Base-by-base conservation (phyloP, 2,888 invertebrate genomes). In the Acanthosepion lycidas region DNA sequence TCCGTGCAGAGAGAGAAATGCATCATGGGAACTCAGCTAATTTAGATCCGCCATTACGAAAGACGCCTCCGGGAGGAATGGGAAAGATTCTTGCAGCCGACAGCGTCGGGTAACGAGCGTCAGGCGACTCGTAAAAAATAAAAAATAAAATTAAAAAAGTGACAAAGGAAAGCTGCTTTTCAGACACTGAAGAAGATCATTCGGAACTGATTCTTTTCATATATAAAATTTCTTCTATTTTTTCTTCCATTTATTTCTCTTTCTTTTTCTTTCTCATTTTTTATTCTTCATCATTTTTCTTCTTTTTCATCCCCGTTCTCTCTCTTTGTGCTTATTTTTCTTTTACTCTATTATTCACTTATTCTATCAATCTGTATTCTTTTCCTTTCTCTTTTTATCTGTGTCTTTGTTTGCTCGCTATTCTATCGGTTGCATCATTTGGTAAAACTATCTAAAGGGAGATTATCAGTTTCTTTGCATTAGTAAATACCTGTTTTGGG, bases 21-120 rank as follows among this genome's bases (percentile, higher is more conserved):
- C n/a, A 78, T 78, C 78, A 78, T 78, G n/a, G n/a, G 78, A 78
- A 78, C 78, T 78, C 78, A n/a, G 78, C 18, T 78, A 78, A 78
- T 78, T 78, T n/a, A 78, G 78, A 78, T 8, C n/a, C n/a, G 78
- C 78, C 78, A 78, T 78, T 78, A 78, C 78, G 15, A n/a, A 78
- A 78, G n/a, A n/a, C 78, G 78, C n/a, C 78, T 78, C 33, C n/a
- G 33, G 78, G 78, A 33, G 78, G n/a, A 78, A 78, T 23, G n/a
- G 78, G 33, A 78, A 78, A 78, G 78, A 78, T 78, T n/a, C 78
- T n/a, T 78, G 78, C 78, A 78, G n/a, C n/a, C 78, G n/a, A 78
- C 78, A 78, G 78, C 78, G 78, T 18, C n/a, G n/a, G 15, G 12
- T 78, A 78, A 78, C 78, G 78, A 78, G 78, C 12, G 78, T 18